Evolutionary conservation across 1,140 invertebrate species (phyloP), one percentile per base, ranked within the genome.

Genomic region (Scaptomyza montana): DNA sequence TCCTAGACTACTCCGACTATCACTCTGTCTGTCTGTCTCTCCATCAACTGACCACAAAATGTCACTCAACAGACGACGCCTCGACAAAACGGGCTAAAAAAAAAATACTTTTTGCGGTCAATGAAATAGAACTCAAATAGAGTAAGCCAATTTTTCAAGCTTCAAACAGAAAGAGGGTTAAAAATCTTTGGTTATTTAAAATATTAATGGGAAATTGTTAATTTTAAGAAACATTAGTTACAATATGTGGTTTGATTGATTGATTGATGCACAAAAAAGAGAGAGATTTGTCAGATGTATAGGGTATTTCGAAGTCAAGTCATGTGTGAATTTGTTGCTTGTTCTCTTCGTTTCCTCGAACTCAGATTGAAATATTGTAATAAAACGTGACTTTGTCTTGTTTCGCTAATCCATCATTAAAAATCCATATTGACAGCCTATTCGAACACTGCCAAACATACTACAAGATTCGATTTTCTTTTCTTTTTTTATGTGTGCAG

Each of bases 11-110:
- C 30, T 33, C 30, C 5, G 30, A 33, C 5, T 33, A 5, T 33
- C 28, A 5, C 28, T 30, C 28, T 16, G 16, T 54, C 28, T 16
- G 16, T 54, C 4, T 13, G 8, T 66, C 71, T 78, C 71, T 84
- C 76, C 63, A 62, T 82, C 80, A 82, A 82, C 65, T 84, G 80
- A 73, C 80, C 80, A 46, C 80, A 82, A 76, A 80, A 76, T 79
- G 80, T 78, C 51, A 81, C 59, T 77, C 72, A 65, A 49, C 70
- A 67, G 59, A 46, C 75, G 73, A 50, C 75, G 78, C 68, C 69
- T 54, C 55, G 55, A 30, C 55, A 47, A 59, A 72, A 70, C 67
- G 74, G 74, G 55, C 57, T 57, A 68, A 62, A 69, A 76, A 77
- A n/a, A n/a, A 3, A 73, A 45, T 57, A 56, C 65, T n/a, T 7